Evolutionary conservation across 2,113 vertebrate species (phyloP), one percentile per base, ranked within the genome.

Genomic region (Polypterus senegalus): DNA sequence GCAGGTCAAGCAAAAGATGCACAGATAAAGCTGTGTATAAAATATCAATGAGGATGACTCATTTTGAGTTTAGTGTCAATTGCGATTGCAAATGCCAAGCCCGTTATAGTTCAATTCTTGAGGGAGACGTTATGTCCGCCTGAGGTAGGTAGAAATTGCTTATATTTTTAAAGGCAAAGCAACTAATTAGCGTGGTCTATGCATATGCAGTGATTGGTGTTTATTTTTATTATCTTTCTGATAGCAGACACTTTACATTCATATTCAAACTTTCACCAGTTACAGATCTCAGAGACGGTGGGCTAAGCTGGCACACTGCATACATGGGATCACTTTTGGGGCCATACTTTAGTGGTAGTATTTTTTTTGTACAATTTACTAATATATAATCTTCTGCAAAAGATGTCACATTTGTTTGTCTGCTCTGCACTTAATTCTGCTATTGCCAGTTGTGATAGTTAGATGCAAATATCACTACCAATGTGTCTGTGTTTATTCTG

Each of bases 21-120:
- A 58, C 73, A 63, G 71, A 71, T 66, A 74, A 61, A 60, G 62
- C 69, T 77, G 70, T 57, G 71, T 74, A 76, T 79, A 76, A 81
- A 77, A 84, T 85, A 86, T 81, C 77, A 81, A 80, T 78, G 77
- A 61, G 77, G 76, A 80, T 83, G 81, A 81, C 77, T 83, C 82
- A 80, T 73, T 81, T 66, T 66, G 71, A 77, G 74, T 81, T 82
- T 73, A 76, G 73, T 84, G 79, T 82, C 78, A 83, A 75, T 86
- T 77, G 81, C 76, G 71, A 67, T 78, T 56, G 72, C 80, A 86
- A 86, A 85, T 83, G 78, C 76, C 80, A 81, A 81, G 72, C 76
- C 78, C 71, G 78, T 83, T 81, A 79, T 77, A 74, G 74, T 72
- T 74, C 74, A 76, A 77, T 79, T 67, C 77, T 78, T 82, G 67